phyloP scores from a whole-genome alignment of 2,113 vertebrate genomes.

The Cinclus cinclus region DNA sequence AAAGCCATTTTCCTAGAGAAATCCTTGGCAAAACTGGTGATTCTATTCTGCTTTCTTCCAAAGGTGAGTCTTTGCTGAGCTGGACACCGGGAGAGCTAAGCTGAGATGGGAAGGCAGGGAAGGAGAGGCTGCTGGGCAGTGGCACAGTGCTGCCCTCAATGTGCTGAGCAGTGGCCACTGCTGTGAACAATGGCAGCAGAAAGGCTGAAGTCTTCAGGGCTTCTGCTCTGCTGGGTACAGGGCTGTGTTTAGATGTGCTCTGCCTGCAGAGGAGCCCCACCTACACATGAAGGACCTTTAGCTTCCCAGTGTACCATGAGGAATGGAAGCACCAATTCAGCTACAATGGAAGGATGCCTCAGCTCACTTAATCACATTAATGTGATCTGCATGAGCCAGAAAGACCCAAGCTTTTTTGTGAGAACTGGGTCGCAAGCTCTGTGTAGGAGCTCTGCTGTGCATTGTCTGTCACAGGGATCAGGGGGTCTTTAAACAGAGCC shows the following conservation, averaged over 20 bases:
- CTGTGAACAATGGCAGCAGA: neutral
- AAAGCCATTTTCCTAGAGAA: neutral
- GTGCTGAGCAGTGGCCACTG: rapidly evolving
- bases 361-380: neutral
- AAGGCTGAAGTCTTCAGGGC: neutral
- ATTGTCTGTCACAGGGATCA: neutral
- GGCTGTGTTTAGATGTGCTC: neutral
- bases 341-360: neutral
- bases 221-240: neutral
- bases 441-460: neutral
- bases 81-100: neutral
- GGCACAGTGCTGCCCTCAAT: neutral
- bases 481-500: neutral
- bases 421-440: neutral
- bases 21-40: neutral
- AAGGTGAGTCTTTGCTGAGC: neutral
- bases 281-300: neutral
- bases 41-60: neutral
- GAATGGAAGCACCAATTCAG: neutral
- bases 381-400: neutral
- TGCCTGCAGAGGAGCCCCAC: neutral
- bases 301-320: neutral
- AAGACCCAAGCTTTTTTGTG: neutral
- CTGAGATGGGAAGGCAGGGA: neutral
- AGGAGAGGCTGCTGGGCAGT: neutral